Conservation (phyloP, 2,797 vertebrate species). For the Ctenopoma multispine region DNA sequence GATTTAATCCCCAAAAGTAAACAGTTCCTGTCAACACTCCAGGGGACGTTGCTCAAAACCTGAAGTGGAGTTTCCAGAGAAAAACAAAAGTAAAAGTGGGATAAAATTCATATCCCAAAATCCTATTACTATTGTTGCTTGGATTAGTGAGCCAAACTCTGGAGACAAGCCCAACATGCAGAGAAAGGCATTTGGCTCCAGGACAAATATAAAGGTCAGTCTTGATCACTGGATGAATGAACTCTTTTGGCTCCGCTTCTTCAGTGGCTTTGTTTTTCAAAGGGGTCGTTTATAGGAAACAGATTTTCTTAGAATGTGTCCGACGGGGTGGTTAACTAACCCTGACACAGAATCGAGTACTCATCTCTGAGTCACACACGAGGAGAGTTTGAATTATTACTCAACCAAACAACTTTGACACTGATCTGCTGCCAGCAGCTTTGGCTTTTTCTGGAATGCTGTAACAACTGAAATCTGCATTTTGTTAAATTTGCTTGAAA, state of each 20-base stretch:
- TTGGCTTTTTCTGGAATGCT: no score
- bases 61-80: neutral
- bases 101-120: neutral
- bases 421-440: no score
- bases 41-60: neutral
- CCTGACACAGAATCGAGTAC: neutral
- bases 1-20: neutral
- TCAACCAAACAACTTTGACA: neutral
- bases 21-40: constrained; percentile 23
- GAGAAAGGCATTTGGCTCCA: neutral
- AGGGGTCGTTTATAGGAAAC: constrained; percentile 33
- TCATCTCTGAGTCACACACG: neutral
- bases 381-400: no score
- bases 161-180: constrained; percentile 19
- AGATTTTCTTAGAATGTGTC: neutral
- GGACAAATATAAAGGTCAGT: constrained; percentile 6
- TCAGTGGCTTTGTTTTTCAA: constrained; percentile 11
- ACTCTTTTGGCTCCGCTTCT: constrained; percentile 12
- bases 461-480: no score
- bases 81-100: constrained; percentile 1
- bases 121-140: neutral
- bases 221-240: neutral
- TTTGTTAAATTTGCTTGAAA: no score
- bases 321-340: neutral
- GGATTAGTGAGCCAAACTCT: constrained; percentile 14